Evolutionary conservation across 2,888 invertebrate genomes (phyloP).

Genomic region (Spilarctia lutea): DNA sequence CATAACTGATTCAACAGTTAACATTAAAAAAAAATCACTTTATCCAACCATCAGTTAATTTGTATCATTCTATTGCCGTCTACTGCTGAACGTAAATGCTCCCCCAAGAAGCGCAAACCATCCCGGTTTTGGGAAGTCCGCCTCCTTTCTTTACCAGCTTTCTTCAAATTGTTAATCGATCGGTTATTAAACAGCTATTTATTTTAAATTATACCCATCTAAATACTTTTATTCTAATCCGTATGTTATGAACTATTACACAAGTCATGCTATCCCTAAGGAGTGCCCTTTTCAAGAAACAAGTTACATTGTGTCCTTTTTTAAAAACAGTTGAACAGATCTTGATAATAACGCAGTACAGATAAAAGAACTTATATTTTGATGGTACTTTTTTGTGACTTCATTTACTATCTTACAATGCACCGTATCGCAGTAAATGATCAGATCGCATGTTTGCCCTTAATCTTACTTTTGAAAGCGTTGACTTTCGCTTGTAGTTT

Average conservation of each 20-base stretch:
- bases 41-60: background rate
- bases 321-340: background rate
- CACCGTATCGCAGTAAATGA: constrained; percentile 6
- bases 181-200: background rate
- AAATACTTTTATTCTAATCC: too few relatives aligned
- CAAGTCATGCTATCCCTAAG: too few relatives aligned
- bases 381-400: background rate
- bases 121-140: too few relatives aligned
- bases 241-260: too few relatives aligned
- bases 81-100: too few relatives aligned
- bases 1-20: background rate
- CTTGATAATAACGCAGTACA: background rate
- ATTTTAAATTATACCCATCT: background rate
- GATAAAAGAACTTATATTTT: background rate
- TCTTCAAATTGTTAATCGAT: background rate
- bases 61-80: too few relatives aligned
- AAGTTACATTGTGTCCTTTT: background rate
- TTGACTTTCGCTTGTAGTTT: constrained; percentile 40
- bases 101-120: too few relatives aligned
- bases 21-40: background rate
- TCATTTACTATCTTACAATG: background rate
- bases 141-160: too few relatives aligned
- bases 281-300: background rate
- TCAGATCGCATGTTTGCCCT: constrained; percentile 31
- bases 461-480: constrained; percentile 46